Conservation (phyloP, 2,113 vertebrate genomes). For the Strix uralensis region DNA sequence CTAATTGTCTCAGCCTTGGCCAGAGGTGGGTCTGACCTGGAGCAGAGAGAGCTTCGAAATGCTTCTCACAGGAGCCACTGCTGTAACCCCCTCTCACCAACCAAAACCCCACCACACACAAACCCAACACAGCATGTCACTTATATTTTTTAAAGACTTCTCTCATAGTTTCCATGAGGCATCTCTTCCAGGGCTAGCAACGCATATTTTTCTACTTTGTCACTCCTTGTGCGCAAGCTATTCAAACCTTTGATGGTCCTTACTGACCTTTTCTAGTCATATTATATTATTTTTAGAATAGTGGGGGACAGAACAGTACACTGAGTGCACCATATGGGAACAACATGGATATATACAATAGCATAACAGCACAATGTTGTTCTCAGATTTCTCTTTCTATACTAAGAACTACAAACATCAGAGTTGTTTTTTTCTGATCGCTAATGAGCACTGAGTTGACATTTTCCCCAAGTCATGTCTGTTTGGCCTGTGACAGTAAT, state of each 20-base stretch:
- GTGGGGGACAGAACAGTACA: background rate
- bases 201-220: background rate
- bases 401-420: background rate
- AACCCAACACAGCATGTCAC: too few species aligned
- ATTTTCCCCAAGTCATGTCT: background rate
- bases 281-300: background rate
- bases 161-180: background rate
- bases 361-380: background rate
- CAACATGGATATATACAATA: background rate
- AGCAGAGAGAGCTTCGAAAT: too few species aligned
- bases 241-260: background rate
- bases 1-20: too few species aligned
- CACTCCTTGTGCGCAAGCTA: background rate
- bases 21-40: too few species aligned
- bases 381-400: background rate
- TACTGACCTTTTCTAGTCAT: background rate
- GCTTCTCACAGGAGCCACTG: too few species aligned
- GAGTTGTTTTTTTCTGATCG: background rate
- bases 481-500: fast-evolving
- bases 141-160: background rate
- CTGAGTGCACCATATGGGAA: background rate
- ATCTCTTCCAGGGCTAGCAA: background rate
- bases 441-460: background rate
- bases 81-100: too few species aligned
- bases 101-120: too few species aligned